Evolutionary conservation across 2,888 invertebrate genomes (phyloP), one percentile per base, ranked within the genome.

Genomic region (Mycalesis mineus): DNA sequence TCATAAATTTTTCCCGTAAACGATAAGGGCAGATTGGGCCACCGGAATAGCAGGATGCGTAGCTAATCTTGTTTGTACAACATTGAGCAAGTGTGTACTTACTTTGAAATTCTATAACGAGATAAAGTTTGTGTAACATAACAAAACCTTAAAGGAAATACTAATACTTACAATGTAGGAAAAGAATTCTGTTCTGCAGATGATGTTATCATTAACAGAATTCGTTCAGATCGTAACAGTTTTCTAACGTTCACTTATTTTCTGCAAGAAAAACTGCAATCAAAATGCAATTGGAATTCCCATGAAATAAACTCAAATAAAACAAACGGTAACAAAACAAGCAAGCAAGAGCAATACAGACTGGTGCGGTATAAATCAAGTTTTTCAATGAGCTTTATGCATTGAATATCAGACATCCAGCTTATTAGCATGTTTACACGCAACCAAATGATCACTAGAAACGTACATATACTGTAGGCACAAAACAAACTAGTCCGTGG

Each of bases 31-130:
- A 71, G 80, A 82, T 85, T 74, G 83, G 87, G 72, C 88, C 88
- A 88, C 88, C 88, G 77, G 80, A 82, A 80, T 69, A 69, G 85
- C 88, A 88, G 88, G 88, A 88, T 84, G 87, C 80, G 75, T 67
- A 68, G 73, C 73, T 88, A 88, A 88, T 88, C 87, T 82, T 85
- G 82, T 84, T 81, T 84, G 76, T 72, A 68, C 68, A 73, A 73
- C 72, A 73, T 69, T 68, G 70, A 71, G 70, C 70, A 72, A 76
- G 71, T 77, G 68, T 69, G 77, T 79, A 68, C 70, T 80, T 74
- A 75, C 64, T 74, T 64, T 63, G 51, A 63, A 62, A 61, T 61
- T 57, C 64, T 67, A 68, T 67, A 66, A 57, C 45, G 48, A 65
- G 64, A 65, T 65, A 62, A 65, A 51, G 36, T 41, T 58, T 15